Evolutionary conservation across 2,888 invertebrate species (phyloP), one percentile per base, ranked within the genome.

Genomic region (Tachina fera): DNA sequence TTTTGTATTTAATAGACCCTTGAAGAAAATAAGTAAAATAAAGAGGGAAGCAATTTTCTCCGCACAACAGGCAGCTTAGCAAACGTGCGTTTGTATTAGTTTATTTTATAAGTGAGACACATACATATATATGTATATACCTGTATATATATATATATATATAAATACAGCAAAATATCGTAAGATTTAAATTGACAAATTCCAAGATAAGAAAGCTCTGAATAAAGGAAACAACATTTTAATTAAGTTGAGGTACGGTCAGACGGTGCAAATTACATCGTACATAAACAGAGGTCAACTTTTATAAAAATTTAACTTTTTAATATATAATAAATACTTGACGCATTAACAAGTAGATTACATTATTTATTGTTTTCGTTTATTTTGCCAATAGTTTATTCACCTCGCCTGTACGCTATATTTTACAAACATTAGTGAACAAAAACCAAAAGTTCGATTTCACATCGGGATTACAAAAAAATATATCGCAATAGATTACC

Each of bases 1-100:
- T 19, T 53, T 19, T n/a, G 8, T 49, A 13, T 49, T 2, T n/a
- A 49, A 49, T 49, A 53, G 53, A 53, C 19, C 19, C 53, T 58
- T 31, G 10, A 58, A 58, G 60, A 74, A 72, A 78, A 74, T 77
- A 67, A 53, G 41, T 43, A 19, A 58, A 58, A 58, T 14, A 58
- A 13, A 16, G 51, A 16, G 16, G 8, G 16, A 51, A 16, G 51
- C 10, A 51, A 51, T 51, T 51, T 51, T 16, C 16, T 10, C 16
- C 6, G n/a, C 5, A 49, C n/a, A n/a, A 9, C 9, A 51, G 16
- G n/a, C n/a, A 49, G 49, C n/a, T n/a, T 19, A 51, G 10, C 19
- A 53, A 4, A 53, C 53, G 19, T 11, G 2, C 2, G 9, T 16
- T 9, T 3, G 19, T 53, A 19, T 3, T 19, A 11, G 11, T 53